Conservation (phyloP, 2,797 vertebrate genomes). For the Labeo calbasu region DNA sequence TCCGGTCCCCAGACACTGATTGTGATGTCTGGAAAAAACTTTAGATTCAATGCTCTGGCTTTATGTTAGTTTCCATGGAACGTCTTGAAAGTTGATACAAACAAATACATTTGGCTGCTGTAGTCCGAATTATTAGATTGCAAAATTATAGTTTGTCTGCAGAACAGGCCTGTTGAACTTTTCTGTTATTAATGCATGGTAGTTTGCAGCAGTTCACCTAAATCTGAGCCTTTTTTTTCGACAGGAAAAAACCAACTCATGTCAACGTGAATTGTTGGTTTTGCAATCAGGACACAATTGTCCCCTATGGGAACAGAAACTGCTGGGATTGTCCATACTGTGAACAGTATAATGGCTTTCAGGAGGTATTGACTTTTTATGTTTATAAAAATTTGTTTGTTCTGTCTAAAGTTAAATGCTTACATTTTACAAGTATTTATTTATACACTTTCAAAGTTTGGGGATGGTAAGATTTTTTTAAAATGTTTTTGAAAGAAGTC, state of each 20-base stretch:
- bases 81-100: neutral
- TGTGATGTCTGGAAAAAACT: neutral
- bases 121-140: neutral
- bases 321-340: constrained; percentile 98
- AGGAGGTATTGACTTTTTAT: constrained; percentile 81
- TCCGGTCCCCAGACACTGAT: neutral
- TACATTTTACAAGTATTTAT: neutral
- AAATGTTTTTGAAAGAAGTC: neutral
- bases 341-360: constrained; percentile 98
- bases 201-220: neutral
- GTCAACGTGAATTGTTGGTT: constrained; percentile 97
- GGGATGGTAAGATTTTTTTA: neutral
- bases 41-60: neutral
- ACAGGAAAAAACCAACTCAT: constrained; percentile 89
- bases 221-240: constrained; percentile 38
- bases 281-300: constrained; percentile 90
- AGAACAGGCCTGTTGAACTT: neutral
- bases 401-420: neutral
- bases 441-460: neutral
- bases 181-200: neutral
- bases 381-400: neutral
- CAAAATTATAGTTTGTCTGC: neutral
- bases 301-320: constrained; percentile 96
- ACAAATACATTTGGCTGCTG: neutral
- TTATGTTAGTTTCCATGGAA: neutral